Evolutionary conservation across 2,113 vertebrate genomes (phyloP), one percentile per base, ranked within the genome.

Genomic region (Lasiurus borealis): DNA sequence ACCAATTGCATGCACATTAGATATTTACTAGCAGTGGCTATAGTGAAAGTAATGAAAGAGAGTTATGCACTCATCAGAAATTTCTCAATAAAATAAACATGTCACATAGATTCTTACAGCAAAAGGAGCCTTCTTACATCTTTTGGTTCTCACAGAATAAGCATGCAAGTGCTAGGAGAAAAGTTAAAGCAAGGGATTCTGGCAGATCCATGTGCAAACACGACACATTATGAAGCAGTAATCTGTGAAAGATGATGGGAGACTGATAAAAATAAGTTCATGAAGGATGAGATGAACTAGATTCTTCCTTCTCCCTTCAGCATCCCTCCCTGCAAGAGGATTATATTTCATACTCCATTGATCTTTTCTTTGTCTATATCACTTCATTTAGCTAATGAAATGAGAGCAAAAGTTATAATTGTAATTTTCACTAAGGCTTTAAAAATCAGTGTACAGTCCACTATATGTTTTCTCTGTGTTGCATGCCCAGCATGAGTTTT

Each of bases 1-100:
- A 87, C 19, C 73, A 15, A 50, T 4, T 57, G n/a, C 29, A 59
- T 1, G 29, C 34, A 21, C 12, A 57, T 52, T 36, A 93, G 48
- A n/a, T 34, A 27, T n/a, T 78, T 11, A 44, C 14, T 5, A 68
- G 23, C 18, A 36, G 8, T 57, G 31, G 50, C 66, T 81, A 31
- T 11, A 46, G 8, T 6, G 52, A 62, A 92, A 31, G 7, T 40
- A 54, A 75, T 40, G 18, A 59, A 72, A 87, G 8, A 66, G 34
- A 18, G 2, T 54, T 50, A 64, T 12, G 12, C 3, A 50, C 5
- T 14, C 54, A 59, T 12, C 4, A 81, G 81, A 48, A 90, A 68
- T 64, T 77, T 91, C 27, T 46, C 36, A 71, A n/a, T 27, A 72
- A 95, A 69, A 80, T 81, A 81, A 89, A 91, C 85, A 85, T 88